Conservation (phyloP, 2,113 vertebrate species). For the Channa argus region DNA sequence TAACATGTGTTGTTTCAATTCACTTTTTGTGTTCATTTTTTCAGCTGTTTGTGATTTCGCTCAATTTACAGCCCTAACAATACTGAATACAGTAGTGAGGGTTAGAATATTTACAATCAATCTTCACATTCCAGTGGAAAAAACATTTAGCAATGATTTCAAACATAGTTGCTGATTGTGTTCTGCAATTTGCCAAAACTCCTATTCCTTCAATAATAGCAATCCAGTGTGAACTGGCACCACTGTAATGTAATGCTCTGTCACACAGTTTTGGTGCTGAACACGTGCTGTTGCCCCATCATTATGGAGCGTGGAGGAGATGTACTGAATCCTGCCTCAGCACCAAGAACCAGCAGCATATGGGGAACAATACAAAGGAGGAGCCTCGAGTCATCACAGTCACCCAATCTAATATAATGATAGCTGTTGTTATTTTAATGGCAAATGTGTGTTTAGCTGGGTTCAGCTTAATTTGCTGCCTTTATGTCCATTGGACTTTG, state of each 20-base stretch:
- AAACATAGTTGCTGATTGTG: not conserved
- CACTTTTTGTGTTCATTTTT: too few relatives aligned
- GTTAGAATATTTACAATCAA: too few relatives aligned
- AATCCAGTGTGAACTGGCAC: constrained; percentile 27
- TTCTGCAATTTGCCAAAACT: constrained; percentile 24
- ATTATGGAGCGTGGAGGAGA: constrained; percentile 45
- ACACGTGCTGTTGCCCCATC: constrained; percentile 31
- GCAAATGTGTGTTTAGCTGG: constrained; percentile 14
- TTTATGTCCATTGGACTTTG: constrained; percentile 16
- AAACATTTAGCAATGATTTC: too few relatives aligned
- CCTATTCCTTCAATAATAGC: constrained; percentile 41
- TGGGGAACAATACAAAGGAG: constrained; percentile 8
- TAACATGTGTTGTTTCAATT: too few relatives aligned
- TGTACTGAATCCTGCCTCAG: constrained; percentile 41
- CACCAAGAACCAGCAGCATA: not conserved
- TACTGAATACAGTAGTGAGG: too few relatives aligned
- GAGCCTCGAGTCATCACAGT: constrained; percentile 6
- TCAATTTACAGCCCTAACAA: too few relatives aligned
- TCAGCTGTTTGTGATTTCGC: too few relatives aligned
- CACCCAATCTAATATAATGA: not conserved
- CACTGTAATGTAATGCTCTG: constrained; percentile 28
- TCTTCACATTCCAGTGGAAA: too few relatives aligned
- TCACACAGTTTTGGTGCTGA: constrained; percentile 32
- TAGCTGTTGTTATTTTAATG: constrained; percentile 15
- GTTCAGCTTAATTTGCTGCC: constrained; percentile 3